These are phyloP conservation scores for Lethocerus indicus DNA, from an alignment of 1,140 invertebrate species.

Conservation along the genomic window DNA sequence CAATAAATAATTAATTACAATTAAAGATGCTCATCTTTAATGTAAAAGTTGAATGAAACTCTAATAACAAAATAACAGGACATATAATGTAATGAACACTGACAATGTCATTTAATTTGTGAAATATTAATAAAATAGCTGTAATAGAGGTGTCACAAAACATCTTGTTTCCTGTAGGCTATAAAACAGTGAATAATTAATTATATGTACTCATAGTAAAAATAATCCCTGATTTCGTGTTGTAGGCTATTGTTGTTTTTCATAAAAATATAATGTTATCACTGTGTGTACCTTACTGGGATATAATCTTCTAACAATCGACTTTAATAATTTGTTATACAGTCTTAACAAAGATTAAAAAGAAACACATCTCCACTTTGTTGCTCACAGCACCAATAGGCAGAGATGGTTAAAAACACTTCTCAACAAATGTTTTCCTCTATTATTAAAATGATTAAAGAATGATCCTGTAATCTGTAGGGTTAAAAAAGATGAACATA, in stretches of 20 bases:
- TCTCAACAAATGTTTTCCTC: neutral
- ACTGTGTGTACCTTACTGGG: constrained; percentile 1
- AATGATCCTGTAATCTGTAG: constrained; percentile 2
- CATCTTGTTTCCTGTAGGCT: too few species aligned
- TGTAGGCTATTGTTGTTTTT: too few species aligned
- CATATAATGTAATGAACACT: constrained; percentile 2
- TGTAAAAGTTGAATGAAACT: constrained; percentile 6
- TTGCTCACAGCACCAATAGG: neutral
- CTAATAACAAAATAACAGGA: constrained; percentile 8
- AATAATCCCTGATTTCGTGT: constrained; percentile 5
- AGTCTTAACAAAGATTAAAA: constrained; percentile 6
- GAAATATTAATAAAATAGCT: constrained; percentile 1
- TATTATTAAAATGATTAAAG: neutral
- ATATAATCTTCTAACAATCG: constrained; percentile 6
- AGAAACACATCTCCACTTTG: neutral
- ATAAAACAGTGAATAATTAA: too few species aligned
- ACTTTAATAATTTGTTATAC: neutral
- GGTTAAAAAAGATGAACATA: too few species aligned
- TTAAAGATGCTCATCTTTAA: constrained; percentile 7
- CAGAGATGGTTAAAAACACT: neutral
- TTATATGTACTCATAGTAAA: constrained; percentile 2
- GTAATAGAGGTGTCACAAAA: constrained; percentile 1
- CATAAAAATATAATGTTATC: too few species aligned
- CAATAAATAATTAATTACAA: constrained; percentile 2
- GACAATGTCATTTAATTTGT: neutral